phyloP scores from a whole-genome alignment of 2,888 invertebrate genomes.

The Calliphora vomitoria region DNA sequence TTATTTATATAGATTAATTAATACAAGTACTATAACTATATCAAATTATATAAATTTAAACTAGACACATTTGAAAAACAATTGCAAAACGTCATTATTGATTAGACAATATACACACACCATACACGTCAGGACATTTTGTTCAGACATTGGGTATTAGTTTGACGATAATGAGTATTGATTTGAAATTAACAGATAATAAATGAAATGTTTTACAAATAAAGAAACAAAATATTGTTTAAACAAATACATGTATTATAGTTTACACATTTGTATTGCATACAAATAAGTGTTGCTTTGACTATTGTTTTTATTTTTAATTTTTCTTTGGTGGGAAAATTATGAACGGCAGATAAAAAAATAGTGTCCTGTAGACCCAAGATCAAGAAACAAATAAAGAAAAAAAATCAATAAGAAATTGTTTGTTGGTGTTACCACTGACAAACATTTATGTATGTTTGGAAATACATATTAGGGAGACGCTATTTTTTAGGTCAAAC shows the following conservation, averaged over 20 bases:
- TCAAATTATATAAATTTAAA: not conserved
- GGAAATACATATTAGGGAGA: too few species aligned
- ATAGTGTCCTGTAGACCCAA: not conserved
- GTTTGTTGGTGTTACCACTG: not conserved
- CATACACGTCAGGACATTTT: not conserved
- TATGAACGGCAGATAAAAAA: not conserved
- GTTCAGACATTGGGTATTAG: not conserved
- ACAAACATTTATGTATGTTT: not conserved
- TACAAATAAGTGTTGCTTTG: not conserved
- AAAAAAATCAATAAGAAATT: not conserved
- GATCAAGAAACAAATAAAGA: not conserved
- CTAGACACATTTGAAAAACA: not conserved
- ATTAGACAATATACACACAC: not conserved
- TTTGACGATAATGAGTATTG: not conserved
- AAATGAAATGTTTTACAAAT: conserved; percentile 42
- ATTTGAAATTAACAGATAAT: conserved; percentile 35
- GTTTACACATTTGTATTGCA: not conserved
- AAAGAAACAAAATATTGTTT: conserved; percentile 25
- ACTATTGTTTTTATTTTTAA: too few species aligned
- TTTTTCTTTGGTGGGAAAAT: conserved; percentile 23
- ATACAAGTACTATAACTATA: not conserved
- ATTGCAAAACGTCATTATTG: not conserved
- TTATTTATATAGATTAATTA: too few species aligned
- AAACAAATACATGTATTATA: conserved; percentile 11
- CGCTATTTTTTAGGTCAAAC: too few species aligned